A percentile compares a stretch with the other conserved stretches of the same genome.
Conservation (phyloP, 2,888 invertebrate species). For the Sesia bembeciformis region DNA sequence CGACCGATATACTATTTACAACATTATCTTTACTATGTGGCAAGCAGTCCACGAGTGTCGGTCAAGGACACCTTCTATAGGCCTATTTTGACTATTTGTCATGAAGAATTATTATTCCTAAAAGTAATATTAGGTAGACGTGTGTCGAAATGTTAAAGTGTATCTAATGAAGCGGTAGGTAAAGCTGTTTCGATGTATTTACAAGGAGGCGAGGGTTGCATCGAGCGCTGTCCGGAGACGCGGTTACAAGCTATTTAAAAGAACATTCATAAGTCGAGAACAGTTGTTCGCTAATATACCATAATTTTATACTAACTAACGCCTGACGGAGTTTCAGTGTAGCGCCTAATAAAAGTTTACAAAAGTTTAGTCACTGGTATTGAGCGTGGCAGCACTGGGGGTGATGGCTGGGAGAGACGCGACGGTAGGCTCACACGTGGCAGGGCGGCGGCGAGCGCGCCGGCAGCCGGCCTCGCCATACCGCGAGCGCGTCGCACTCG, state of each 20-base stretch:
- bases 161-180: conserved; percentile 40
- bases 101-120: conserved; percentile 31
- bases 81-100: conserved; percentile 37
- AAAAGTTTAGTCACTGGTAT: conserved; percentile 10
- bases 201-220: conserved; percentile 29
- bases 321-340: conserved; percentile 19
- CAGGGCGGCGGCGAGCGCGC: conserved; percentile 56
- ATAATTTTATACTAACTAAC: conserved; percentile 27
- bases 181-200: conserved; percentile 53
- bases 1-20: neutral
- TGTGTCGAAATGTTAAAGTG: conserved; percentile 61
- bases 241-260: conserved; percentile 32
- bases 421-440: conserved; percentile 35
- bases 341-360: conserved; percentile 25
- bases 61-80: conserved; percentile 21
- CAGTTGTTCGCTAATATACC: conserved; percentile 13
- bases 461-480: conserved; percentile 53
- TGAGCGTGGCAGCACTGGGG: conserved; percentile 2
- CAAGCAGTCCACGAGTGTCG: neutral
- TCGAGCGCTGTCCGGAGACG: conserved; percentile 18
- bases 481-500: conserved; percentile 13
- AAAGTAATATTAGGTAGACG: conserved; percentile 27
- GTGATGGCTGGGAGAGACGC: conserved; percentile 5
- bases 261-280: conserved; percentile 6
- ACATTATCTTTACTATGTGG: neutral